phyloP scores from a whole-genome alignment of 1,140 invertebrate genomes.

The Drosophila burlai region DNA sequence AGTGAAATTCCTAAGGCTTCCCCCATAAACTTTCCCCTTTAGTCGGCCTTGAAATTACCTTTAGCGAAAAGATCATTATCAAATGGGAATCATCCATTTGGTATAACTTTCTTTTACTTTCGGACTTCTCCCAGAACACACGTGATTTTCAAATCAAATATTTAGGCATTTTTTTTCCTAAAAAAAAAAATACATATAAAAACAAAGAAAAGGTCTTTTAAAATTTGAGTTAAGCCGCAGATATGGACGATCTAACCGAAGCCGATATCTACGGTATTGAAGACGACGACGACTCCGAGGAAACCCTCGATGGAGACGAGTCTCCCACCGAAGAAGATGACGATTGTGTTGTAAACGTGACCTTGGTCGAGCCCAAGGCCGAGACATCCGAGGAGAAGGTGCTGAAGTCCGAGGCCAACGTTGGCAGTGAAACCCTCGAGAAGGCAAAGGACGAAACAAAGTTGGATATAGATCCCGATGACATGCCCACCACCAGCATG shows the following conservation, averaged over 20 bases:
- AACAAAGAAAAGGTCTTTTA: background rate
- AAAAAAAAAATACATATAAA: background rate
- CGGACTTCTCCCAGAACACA: background rate
- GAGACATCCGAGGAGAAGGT: too few species aligned
- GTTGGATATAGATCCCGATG: background rate
- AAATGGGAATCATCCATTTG: too few species aligned
- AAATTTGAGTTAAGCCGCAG: background rate
- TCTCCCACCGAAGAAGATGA: background rate
- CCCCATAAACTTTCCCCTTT: background rate
- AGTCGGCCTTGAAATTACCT: background rate
- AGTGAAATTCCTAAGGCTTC: background rate
- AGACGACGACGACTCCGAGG: background rate
- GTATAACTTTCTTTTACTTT: background rate
- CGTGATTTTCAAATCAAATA: background rate
- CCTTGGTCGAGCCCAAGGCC: background rate
- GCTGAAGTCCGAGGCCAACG: too few species aligned
- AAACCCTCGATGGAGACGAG: background rate
- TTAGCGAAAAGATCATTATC: background rate
- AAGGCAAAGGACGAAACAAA: too few species aligned
- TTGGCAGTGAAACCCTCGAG: background rate
- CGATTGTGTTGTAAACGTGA: background rate
- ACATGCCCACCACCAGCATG: slow-evolving; percentile 21
- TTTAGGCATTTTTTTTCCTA: background rate
- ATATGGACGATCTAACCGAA: background rate
- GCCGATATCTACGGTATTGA: background rate